A percentile compares a stretch with the other conserved stretches of the same genome.
These are phyloP conservation scores for Drosophila lowei DNA, from an alignment of 1,140 invertebrate genomes.

Conservation along the genomic window DNA sequence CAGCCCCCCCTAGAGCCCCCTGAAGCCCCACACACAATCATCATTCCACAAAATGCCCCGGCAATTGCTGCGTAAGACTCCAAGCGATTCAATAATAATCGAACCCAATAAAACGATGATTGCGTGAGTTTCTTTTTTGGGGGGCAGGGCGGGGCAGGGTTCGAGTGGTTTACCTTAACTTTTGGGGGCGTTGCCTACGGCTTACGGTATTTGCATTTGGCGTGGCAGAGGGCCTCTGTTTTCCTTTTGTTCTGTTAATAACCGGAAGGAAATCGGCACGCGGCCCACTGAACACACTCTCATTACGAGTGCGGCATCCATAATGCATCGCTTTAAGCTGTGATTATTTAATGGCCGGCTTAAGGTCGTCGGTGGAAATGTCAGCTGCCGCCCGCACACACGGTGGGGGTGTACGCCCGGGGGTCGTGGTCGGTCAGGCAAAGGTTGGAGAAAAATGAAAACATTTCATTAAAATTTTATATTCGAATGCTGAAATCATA, in stretches of 20 bases:
- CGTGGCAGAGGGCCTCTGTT: not conserved
- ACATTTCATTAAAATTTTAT: conserved; percentile 69
- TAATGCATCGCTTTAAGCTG: conserved; percentile 55
- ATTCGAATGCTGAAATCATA: conserved; percentile 62
- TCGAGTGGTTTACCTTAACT: not conserved
- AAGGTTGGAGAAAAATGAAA: conserved; percentile 37
- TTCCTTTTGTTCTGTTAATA: conserved; percentile 37
- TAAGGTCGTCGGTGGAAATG: conserved; percentile 46
- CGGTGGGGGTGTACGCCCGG: not conserved
- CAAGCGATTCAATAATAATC: conserved; percentile 70
- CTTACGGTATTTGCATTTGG: conserved; percentile 16
- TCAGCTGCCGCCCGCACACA: conserved; percentile 18
- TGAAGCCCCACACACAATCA: not conserved
- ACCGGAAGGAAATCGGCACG: conserved; percentile 46
- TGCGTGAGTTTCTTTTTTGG: conserved; percentile 46
- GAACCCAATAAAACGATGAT: conserved; percentile 76
- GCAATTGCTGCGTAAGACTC: conserved; percentile 29
- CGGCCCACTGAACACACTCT: conserved; percentile 41
- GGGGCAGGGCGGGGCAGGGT: conserved; percentile 6
- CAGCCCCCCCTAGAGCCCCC: too few species aligned
- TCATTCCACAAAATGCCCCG: conserved; percentile 25
- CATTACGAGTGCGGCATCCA: conserved; percentile 51
- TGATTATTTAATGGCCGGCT: conserved; percentile 62
- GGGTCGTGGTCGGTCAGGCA: conserved; percentile 1
- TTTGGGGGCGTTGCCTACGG: not conserved